Percentiles rank a stretch among this genome's conserved stretches.
These are phyloP conservation scores for Pelecanus crispus DNA, from an alignment of 2,113 vertebrate species.

Conservation along the genomic window DNA sequence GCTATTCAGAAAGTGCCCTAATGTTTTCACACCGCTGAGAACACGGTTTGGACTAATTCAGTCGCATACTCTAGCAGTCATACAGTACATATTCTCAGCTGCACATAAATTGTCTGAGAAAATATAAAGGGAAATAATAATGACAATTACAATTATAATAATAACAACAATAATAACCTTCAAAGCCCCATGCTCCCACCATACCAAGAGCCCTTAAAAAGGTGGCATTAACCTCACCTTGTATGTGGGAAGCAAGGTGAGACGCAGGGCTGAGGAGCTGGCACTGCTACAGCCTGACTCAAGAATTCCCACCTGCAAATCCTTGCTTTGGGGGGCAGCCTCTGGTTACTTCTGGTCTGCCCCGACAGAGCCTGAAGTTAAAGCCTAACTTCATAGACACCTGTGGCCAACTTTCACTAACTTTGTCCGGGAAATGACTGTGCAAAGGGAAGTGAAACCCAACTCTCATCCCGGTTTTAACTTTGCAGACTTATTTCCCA, in stretches of 20 bases:
- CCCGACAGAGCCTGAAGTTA: background rate
- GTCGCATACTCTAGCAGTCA: background rate
- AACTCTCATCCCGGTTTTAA: background rate
- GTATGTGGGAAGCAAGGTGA: background rate
- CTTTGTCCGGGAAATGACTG: background rate
- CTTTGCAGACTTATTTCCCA: background rate
- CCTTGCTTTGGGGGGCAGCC: background rate
- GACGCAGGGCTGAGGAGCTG: rapidly evolving
- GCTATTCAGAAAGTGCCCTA: background rate
- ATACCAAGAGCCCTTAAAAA: background rate
- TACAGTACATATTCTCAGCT: background rate
- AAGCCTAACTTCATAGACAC: background rate
- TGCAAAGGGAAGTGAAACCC: background rate
- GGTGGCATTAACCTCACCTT: background rate
- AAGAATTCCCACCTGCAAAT: background rate
- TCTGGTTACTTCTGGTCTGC: background rate
- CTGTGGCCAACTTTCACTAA: background rate
- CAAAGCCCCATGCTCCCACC: background rate
- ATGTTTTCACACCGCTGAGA: background rate
- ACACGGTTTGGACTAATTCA: background rate
- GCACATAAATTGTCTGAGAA: background rate
- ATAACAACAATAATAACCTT: background rate
- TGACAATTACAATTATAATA: background rate
- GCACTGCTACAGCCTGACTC: background rate
- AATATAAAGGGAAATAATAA: background rate